A percentile compares a stretch with the other conserved stretches of the same genome.
phyloP scores from a whole-genome alignment of 1,140 invertebrate species.

The Lethocerus indicus region DNA sequence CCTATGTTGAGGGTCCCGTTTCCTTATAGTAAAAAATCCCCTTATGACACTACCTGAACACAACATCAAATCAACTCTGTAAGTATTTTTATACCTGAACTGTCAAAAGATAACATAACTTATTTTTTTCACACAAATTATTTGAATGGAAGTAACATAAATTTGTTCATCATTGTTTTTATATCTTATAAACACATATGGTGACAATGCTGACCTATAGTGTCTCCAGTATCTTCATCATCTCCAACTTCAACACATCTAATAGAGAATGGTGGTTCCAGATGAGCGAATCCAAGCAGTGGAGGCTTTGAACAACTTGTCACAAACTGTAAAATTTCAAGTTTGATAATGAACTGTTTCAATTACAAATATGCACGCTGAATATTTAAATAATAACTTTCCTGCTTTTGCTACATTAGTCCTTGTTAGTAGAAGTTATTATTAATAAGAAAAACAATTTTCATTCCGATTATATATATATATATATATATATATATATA shows the following conservation, averaged over 20 bases:
- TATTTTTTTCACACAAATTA: background rate
- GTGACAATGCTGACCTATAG: slow-evolving; percentile 46
- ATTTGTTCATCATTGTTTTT: background rate
- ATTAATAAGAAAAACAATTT: background rate
- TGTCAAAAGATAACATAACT: background rate
- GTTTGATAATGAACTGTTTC: background rate
- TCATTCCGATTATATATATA: background rate
- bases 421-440: background rate
- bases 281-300: slow-evolving; percentile 86
- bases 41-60: slow-evolving; percentile 76
- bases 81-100: background rate
- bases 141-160: background rate
- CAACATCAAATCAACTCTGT: background rate
- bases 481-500: too few relatives aligned
- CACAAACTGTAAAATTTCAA: slow-evolving; percentile 63
- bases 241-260: slow-evolving; percentile 97
- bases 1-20: slow-evolving; percentile 86
- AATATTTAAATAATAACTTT: background rate
- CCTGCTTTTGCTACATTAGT: background rate
- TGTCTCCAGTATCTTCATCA: slow-evolving; percentile 95
- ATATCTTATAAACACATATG: background rate
- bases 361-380: background rate
- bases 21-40: slow-evolving; percentile 94
- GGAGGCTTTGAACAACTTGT: slow-evolving; percentile 98
- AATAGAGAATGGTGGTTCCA: slow-evolving; percentile 98